Evolutionary conservation across 1,140 invertebrate genomes (phyloP).

Genomic region (Tribolium madens): DNA sequence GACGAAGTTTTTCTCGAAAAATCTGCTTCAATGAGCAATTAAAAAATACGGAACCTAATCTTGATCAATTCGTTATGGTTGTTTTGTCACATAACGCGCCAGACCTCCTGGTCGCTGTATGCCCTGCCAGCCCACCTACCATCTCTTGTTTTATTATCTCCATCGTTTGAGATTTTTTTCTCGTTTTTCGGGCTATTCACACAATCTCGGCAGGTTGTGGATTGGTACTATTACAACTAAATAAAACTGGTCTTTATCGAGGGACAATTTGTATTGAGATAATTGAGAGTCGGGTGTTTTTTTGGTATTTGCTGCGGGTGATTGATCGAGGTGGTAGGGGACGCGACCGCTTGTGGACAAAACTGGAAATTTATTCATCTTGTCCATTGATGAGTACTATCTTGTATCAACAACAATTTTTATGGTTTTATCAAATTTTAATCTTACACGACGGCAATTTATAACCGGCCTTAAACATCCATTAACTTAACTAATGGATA

Average conservation of each 20-base stretch:
- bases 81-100: slow-evolving; percentile 65
- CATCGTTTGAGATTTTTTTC: slow-evolving; percentile 51
- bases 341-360: slow-evolving; percentile 22
- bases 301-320: slow-evolving; percentile 1
- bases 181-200: slow-evolving; percentile 55
- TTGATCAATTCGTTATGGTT: slow-evolving; percentile 65
- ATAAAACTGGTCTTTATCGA: slow-evolving; percentile 47
- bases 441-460: slow-evolving; percentile 58
- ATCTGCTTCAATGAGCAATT: slow-evolving; percentile 63
- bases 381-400: slow-evolving; percentile 58
- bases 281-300: slow-evolving; percentile 30
- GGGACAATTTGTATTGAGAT: slow-evolving; percentile 46
- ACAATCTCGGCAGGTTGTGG: slow-evolving; percentile 55
- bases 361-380: slow-evolving; percentile 35
- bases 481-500: slow-evolving; percentile 60
- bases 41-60: slow-evolving; percentile 62
- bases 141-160: slow-evolving; percentile 61
- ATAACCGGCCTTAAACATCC: slow-evolving; percentile 57
- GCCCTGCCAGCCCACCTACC: slow-evolving; percentile 60
- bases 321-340: slow-evolving; percentile 6
- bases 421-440: slow-evolving; percentile 59
- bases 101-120: slow-evolving; percentile 62
- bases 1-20: slow-evolving; percentile 50
- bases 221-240: slow-evolving; percentile 51
- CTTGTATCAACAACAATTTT: slow-evolving; percentile 61